phyloP scores from a whole-genome alignment of 1,140 invertebrate species.

The Holcopasites calliopsidis region DNA sequence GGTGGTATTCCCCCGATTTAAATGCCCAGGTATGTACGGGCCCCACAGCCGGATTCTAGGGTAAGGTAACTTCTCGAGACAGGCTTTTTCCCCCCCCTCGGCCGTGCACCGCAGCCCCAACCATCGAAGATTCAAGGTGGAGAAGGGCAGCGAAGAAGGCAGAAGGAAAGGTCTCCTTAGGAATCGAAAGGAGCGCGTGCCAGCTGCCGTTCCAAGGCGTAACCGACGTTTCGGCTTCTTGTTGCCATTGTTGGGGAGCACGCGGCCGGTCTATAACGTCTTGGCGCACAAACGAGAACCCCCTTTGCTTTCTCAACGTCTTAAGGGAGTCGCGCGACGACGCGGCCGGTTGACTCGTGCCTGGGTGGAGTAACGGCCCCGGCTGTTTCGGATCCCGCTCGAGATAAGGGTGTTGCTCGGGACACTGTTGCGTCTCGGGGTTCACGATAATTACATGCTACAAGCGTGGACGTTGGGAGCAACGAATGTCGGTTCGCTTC shows the following conservation, averaged over 20 bases:
- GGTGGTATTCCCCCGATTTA: conserved; percentile 72
- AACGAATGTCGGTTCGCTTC: neutral
- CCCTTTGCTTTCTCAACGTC: conserved; percentile 72
- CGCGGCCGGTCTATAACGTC: conserved; percentile 67
- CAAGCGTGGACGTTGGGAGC: neutral
- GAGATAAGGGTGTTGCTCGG: conserved; percentile 6
- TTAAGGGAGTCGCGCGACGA: conserved; percentile 66
- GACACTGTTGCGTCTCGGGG: neutral
- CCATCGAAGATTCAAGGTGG: conserved; percentile 39
- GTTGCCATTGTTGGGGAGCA: conserved; percentile 70
- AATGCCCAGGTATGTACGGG: conserved; percentile 78
- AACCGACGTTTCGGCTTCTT: conserved; percentile 80
- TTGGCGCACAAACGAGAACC: conserved; percentile 58
- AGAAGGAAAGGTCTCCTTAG: conserved; percentile 62
- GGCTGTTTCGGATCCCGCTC: conserved; percentile 32
- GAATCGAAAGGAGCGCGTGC: conserved; percentile 74
- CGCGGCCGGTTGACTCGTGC: conserved; percentile 63
- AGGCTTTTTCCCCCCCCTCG: conserved; percentile 59
- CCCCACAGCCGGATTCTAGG: conserved; percentile 42
- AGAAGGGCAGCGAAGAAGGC: conserved; percentile 56
- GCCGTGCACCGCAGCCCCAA: conserved; percentile 2
- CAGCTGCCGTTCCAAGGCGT: conserved; percentile 78
- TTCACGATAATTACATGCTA: neutral
- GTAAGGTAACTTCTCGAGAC: conserved; percentile 64
- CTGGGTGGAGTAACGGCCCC: conserved; percentile 68